Evolutionary conservation across 2,113 vertebrate genomes (phyloP), one percentile per base, ranked within the genome.

Genomic region (Hippocampus mohnikei): DNA sequence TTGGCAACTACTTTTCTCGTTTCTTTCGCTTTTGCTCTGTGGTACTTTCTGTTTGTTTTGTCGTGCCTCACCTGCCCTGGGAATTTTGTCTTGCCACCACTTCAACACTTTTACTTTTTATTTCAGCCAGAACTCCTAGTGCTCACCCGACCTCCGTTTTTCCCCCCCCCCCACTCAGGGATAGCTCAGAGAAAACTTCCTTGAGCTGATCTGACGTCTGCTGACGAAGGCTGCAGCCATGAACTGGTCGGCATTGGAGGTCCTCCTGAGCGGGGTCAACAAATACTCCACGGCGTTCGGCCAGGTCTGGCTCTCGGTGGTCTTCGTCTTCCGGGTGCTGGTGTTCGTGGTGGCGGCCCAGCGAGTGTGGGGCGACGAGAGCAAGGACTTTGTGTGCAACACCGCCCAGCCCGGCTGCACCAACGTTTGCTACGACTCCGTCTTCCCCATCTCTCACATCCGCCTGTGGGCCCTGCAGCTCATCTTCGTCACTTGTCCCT

Each of bases 391-490:
- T 0, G 91, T 93, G 9, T 98, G 97, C 74, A 98, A 98, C 88
- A 98, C 95, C 0, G 69, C 50, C 23, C 96, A 99, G 87, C 96
- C 96, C 0, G 96, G 96, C 58, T 99, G 97, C 90, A 80, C 48
- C 81, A 98, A 94, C 0, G 95, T 95, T 23, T 98, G 96, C 84
- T 98, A 94, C 0, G 94, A 99, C 88, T 8, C 92, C 72, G 90
- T 90, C 86, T 97, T 98, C 86, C 97, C 96, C 78, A 91, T 99
- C 85, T 98, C 95, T 75, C 96, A 96, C 86, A 93, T 96, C 84
- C 92, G 94, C 18, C 92, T 99, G 29, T 99, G 96, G 97, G 95
- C 96, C 53, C 90, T 99, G 80, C 96, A 98, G 92, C 94, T 99
- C 77, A 98, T 99, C 84, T 95, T 97, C 0, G 92, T 96, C 92